Base-by-base conservation (phyloP, 2,888 invertebrate species). In the Erpobdella octoculata region DNA sequence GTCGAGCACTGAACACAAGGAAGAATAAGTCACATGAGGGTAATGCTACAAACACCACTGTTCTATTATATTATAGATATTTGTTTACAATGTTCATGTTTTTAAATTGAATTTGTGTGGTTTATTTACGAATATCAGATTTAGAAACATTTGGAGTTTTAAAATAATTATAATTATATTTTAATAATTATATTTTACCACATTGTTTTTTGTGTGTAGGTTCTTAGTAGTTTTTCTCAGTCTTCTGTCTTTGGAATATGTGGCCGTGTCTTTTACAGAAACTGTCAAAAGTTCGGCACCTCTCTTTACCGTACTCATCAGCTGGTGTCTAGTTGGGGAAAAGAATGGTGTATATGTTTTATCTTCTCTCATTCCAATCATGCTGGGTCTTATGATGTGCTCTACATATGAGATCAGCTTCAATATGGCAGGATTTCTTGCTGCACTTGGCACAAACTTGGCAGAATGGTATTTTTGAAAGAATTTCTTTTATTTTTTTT, bases 221-320 rank as follows among this genome's bases (percentile, higher is more conserved):
- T 89, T 90, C 82, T 85, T 87, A 65, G 90, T 90, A 6, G 89
- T 90, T 69, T 87, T 90, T 72, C 83, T 90, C 78, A 90, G 90
- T 71, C 83, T 90, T 77, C 86, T 90, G 70, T 89, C 90, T 9
- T 84, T 90, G 71, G 89, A 89, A 84, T 90, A 88, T 82, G 89
- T 90, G 72, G 89, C 90, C 73, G 89, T 90, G 71, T 90, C 89
- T 81, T 90, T 90, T 81, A 90, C 90, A 62, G 90, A 90, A 83
- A 90, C 90, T 18, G 89, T 90, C 64, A 90, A 90, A 82, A 89
- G 89, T 82, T 89, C 90, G 38, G 90, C 90, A 25, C 90, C 90
- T 48, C 85, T 90, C 70, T 90, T 90, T 82, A 90, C 90, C 53
- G 90, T 90, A 72, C 81, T 89, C 74, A 89, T 90, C 78, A 89